Evolutionary conservation across 2,797 vertebrate species (phyloP).

Genomic region (Clarias pachynema): DNA sequence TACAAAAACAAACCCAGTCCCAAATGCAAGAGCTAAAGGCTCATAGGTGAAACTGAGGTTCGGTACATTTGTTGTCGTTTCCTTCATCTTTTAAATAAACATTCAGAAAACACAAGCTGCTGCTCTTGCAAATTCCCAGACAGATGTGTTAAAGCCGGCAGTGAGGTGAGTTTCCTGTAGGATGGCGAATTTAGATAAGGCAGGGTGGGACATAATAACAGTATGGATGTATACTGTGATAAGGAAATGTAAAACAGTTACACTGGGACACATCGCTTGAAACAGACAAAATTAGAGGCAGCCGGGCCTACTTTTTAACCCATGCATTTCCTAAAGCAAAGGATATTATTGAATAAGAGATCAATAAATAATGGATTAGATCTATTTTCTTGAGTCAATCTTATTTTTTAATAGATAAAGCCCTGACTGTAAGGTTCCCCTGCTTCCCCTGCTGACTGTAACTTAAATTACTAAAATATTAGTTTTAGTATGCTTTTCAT

Average conservation of each 20-base stretch:
- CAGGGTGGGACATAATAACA: conserved; percentile 15
- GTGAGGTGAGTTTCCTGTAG: conserved; percentile 2
- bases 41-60: not conserved
- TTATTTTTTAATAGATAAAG: too few relatives aligned
- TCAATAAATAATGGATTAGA: not conserved
- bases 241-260: not conserved
- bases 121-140: not conserved
- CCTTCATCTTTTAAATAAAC: not conserved
- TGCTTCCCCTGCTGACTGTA: not conserved
- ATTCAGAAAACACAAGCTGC: not conserved
- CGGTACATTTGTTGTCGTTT: not conserved
- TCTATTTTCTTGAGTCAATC: too few relatives aligned
- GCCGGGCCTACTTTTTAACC: not conserved
- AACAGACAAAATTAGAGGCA: not conserved
- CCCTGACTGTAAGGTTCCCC: not conserved
- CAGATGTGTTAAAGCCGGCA: conserved; percentile 1
- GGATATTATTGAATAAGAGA: not conserved
- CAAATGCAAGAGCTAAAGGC: not conserved
- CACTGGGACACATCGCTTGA: not conserved
- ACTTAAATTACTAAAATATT: not conserved
- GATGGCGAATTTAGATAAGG: not conserved
- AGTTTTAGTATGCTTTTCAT: not conserved
- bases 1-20: conserved; percentile 17
- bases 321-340: not conserved
- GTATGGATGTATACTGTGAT: not conserved